These are phyloP conservation scores for Lampropteryx suffumata DNA, from an alignment of 2,888 invertebrate species.

Conservation along the genomic window DNA sequence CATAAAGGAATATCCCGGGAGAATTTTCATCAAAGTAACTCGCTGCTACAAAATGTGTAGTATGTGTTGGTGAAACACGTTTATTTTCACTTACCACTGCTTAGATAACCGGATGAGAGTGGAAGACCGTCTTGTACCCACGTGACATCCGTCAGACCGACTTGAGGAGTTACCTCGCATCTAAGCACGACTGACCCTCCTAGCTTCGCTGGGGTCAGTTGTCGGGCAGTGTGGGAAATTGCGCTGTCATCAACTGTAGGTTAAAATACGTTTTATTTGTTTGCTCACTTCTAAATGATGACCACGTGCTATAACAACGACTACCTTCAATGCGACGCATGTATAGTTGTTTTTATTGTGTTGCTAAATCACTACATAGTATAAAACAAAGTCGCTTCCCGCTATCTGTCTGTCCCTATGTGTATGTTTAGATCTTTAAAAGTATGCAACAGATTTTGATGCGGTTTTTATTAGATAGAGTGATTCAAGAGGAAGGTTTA, in stretches of 20 bases:
- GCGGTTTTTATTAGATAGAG: no score
- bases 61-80: no score
- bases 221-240: slow-evolving; percentile 61
- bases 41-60: not conserved
- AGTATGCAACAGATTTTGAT: no score
- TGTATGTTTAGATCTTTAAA: no score
- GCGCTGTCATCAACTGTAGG: slow-evolving; percentile 68
- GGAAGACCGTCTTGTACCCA: slow-evolving; percentile 76
- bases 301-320: no score
- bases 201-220: slow-evolving; percentile 67
- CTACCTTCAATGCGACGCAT: no score
- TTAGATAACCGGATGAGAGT: slow-evolving; percentile 63
- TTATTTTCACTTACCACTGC: slow-evolving; percentile 53
- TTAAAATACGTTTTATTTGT: slow-evolving; percentile 1
- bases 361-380: no score
- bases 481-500: no score
- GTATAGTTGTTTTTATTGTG: no score
- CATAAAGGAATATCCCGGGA: slow-evolving; percentile 3
- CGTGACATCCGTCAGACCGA: slow-evolving; percentile 63
- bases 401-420: no score
- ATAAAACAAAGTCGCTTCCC: no score
- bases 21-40: slow-evolving; percentile 12
- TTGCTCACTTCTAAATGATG: no score
- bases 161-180: slow-evolving; percentile 70
- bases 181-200: slow-evolving; percentile 66